Percentiles rank a stretch among this genome's conserved stretches.
Conservation (phyloP, 2,888 invertebrate species). For the Macrosoma leucophasiata region DNA sequence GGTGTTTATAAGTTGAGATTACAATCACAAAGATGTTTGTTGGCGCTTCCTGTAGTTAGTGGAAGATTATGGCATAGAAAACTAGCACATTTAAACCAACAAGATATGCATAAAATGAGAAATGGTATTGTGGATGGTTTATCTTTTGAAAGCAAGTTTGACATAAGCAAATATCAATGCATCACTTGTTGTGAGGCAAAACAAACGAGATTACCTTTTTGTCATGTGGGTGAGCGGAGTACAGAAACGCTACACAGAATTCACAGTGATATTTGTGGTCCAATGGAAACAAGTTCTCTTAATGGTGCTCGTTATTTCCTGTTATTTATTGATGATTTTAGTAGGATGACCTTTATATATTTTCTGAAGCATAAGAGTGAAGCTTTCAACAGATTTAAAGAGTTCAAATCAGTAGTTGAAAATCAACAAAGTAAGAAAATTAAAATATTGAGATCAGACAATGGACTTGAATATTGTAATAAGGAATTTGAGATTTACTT, state of each 20-base stretch:
- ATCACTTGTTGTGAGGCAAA: conserved; percentile 16
- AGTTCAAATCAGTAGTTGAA: conserved; percentile 15
- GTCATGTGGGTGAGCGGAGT: conserved; percentile 5
- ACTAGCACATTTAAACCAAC: conserved; percentile 20
- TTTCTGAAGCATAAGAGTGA: conserved; percentile 10
- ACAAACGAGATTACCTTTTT: conserved; percentile 11
- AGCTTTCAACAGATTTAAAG: conserved; percentile 13
- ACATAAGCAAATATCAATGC: conserved; percentile 11
- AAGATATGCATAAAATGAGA: conserved; percentile 22
- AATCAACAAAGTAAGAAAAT: conserved; percentile 19
- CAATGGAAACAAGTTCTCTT: conserved; percentile 29
- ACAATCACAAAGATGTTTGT: conserved; percentile 7
- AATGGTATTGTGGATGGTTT: conserved; percentile 19
- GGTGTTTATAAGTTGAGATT: conserved; percentile 13
- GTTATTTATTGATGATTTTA: conserved; percentile 33
- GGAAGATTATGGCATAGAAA: conserved; percentile 17
- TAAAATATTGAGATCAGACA: conserved; percentile 18
- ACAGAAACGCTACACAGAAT: conserved; percentile 5
- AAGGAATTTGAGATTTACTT: conserved; percentile 22
- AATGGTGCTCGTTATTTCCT: no score
- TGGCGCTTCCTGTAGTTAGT: conserved; percentile 8
- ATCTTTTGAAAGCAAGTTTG: no score
- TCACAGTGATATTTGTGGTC: conserved; percentile 29
- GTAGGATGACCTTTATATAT: conserved; percentile 23
- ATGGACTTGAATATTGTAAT: conserved; percentile 24